These are phyloP conservation scores for Hephaestus fuliginosus DNA, from an alignment of 2,797 vertebrate species.

Conservation along the genomic window DNA sequence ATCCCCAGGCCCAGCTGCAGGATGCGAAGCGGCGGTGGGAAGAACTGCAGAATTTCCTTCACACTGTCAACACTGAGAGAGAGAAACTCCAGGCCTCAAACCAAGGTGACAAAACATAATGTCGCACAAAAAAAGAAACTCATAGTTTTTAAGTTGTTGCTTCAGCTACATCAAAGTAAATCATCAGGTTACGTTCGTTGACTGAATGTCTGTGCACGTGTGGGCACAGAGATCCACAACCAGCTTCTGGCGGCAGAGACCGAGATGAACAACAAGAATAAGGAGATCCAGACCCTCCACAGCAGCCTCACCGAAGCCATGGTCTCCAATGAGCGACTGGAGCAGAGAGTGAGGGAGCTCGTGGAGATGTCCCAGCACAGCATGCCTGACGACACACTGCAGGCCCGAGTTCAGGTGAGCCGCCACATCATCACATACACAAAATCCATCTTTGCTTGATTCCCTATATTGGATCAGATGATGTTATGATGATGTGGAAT, in stretches of 20 bases:
- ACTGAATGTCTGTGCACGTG: slow-evolving; percentile 2
- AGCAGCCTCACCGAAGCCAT: slow-evolving; percentile 93
- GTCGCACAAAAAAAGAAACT: background rate
- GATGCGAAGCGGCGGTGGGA: slow-evolving; percentile 96
- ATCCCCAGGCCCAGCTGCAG: slow-evolving; percentile 90
- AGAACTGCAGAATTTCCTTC: slow-evolving; percentile 93
- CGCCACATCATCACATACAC: background rate
- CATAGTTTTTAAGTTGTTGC: background rate
- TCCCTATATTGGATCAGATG: background rate
- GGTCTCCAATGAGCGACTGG: slow-evolving; percentile 94
- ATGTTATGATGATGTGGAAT: background rate
- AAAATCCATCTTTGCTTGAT: background rate
- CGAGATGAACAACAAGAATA: slow-evolving; percentile 87
- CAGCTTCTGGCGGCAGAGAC: slow-evolving; percentile 92
- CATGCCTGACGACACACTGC: slow-evolving; percentile 90
- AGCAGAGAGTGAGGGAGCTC: slow-evolving; percentile 93
- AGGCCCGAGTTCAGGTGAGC: slow-evolving; percentile 89
- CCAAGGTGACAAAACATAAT: slow-evolving; percentile 86
- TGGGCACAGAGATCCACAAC: slow-evolving; percentile 89
- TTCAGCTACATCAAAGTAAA: background rate
- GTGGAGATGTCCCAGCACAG: slow-evolving; percentile 93
- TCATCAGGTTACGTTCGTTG: background rate
- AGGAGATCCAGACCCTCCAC: slow-evolving; percentile 95
- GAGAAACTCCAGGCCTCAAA: slow-evolving; percentile 91
- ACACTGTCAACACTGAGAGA: slow-evolving; percentile 92